Evolutionary conservation across 2,888 invertebrate genomes (phyloP), one percentile per base, ranked within the genome.

Genomic region (Coenonympha glycerion): DNA sequence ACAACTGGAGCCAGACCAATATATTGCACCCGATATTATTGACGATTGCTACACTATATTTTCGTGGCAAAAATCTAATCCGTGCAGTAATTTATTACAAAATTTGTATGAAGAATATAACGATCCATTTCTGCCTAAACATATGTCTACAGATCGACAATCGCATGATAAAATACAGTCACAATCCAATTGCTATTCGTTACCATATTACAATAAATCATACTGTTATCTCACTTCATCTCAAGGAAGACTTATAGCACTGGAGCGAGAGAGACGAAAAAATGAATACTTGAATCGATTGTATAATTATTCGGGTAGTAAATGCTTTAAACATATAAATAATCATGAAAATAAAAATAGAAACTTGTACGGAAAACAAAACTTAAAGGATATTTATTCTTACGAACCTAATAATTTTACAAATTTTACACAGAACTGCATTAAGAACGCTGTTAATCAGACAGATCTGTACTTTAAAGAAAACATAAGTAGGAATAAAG

Each of bases 191-290:
- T 9, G 5, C 24, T 45, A 34, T 28, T 50, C 37, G 16, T 21
- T 21, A 9, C 33, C 52, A 9, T 64, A 59, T 55, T 47, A 58
- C 33, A 64, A 57, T 31, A 55, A 68, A 34, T 50, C 57, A 2
- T 57, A 57, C 47, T 72, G 69, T 47, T 76, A 68, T 64, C 73
- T 75, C 0, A 76, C 67, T 28, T 65, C 71, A 2, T 73, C 79
- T 2, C 67, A 71, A 63, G 69, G 65, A 8, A 68, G 65, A 15
- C 39, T 68, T 1, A 57, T 60, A 26, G 64, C 63, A 55, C 47
- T 71, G 13, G 63, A 69, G 37, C 68, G 54, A 48, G 66, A 69
- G 47, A 58, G 58, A 26, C 37, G 22, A 51, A 33, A 18, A 24
- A 36, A 47, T 6, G 24, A 36, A 50, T 26, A 11, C 13, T 19